phyloP scores from a whole-genome alignment of 2,888 invertebrate genomes.

The Dione vanillae region DNA sequence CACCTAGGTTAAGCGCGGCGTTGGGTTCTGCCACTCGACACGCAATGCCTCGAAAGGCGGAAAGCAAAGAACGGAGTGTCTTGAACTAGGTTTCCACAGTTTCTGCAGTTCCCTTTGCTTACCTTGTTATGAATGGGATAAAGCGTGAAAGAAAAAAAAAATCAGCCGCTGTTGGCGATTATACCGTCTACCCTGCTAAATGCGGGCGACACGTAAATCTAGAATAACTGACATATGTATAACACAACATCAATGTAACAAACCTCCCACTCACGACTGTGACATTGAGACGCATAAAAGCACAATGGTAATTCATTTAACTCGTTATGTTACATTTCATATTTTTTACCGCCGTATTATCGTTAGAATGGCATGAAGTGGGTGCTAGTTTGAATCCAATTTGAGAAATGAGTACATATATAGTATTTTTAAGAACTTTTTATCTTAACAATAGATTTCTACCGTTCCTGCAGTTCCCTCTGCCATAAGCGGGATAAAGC shows the following conservation, averaged over 20 bases:
- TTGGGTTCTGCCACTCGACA: too few relatives aligned
- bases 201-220: background rate
- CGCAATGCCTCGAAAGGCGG: too few relatives aligned
- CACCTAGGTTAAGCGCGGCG: too few relatives aligned
- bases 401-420: background rate
- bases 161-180: too few relatives aligned
- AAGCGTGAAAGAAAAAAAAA: too few relatives aligned
- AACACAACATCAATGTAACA: constrained; percentile 1
- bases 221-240: background rate
- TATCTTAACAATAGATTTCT: too few relatives aligned
- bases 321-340: background rate
- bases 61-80: too few relatives aligned
- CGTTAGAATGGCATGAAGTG: background rate
- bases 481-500: too few relatives aligned
- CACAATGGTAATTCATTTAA: constrained; percentile 2
- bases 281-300: constrained; percentile 8
- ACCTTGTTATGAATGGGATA: too few relatives aligned
- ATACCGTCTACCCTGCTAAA: background rate
- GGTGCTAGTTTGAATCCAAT: background rate
- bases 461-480: too few relatives aligned
- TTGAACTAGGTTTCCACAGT: too few relatives aligned
- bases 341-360: background rate
- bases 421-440: background rate
- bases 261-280: constrained; percentile 1
- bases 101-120: too few relatives aligned